These are phyloP conservation scores for Synaphobranchus kaupii DNA, from an alignment of 2,797 vertebrate species.

Conservation along the genomic window DNA sequence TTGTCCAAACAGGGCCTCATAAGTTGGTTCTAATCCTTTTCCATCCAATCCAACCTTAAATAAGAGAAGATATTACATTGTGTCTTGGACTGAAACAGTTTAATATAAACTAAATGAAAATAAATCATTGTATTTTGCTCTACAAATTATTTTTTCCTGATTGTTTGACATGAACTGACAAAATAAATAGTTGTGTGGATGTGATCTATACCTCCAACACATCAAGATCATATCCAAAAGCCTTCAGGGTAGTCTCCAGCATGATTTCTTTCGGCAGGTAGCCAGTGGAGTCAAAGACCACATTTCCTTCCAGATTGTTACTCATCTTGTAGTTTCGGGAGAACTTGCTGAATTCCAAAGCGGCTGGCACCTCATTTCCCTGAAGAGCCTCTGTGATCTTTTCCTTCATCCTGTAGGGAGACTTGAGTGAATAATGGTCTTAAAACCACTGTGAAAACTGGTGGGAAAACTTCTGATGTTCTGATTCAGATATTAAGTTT, in stretches of 20 bases:
- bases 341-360: constrained; percentile 75
- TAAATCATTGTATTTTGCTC: constrained; percentile 87
- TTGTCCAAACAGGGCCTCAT: constrained; percentile 88
- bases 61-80: constrained; percentile 61
- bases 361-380: constrained; percentile 65
- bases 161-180: constrained; percentile 57
- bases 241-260: constrained; percentile 84
- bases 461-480: constrained; percentile 56
- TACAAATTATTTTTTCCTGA: constrained; percentile 70
- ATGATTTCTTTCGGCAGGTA: constrained; percentile 85
- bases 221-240: constrained; percentile 77
- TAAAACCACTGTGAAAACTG: background rate
- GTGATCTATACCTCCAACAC: constrained; percentile 83
- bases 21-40: constrained; percentile 85
- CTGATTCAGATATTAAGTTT: constrained; percentile 71
- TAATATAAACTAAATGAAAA: constrained; percentile 77
- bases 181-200: background rate
- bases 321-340: constrained; percentile 83
- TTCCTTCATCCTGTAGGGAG: constrained; percentile 69
- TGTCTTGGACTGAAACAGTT: too few relatives aligned
- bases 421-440: constrained; percentile 24
- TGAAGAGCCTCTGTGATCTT: constrained; percentile 73
- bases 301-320: constrained; percentile 76
- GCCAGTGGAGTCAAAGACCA: constrained; percentile 83
- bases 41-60: constrained; percentile 87